Conservation (phyloP, 2,113 vertebrate species). For the Nycticebus coucang region DNA sequence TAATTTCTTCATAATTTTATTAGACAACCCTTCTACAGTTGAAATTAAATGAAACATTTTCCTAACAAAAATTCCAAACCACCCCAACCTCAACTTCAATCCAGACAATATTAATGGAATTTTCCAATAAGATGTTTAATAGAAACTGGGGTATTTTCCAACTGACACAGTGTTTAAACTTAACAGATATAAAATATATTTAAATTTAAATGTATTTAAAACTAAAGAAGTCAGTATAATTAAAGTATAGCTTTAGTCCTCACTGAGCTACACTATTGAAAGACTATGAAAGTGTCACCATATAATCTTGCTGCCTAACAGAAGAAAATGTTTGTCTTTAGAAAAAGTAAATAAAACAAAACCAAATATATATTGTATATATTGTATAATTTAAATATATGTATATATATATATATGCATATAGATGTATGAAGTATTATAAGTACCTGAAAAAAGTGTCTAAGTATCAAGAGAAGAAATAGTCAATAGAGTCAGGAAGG, state of each 20-base stretch:
- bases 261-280: neutral
- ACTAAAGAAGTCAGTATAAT: neutral
- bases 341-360: neutral
- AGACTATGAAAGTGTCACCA: neutral
- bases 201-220: neutral
- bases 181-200: neutral
- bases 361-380: neutral
- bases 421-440: neutral
- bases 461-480: neutral
- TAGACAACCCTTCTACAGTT: neutral
- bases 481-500: neutral
- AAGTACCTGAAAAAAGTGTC: neutral
- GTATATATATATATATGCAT: no score
- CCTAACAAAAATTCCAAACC: neutral
- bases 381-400: neutral
- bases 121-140: neutral
- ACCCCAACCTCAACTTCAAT: neutral
- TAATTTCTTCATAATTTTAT: neutral
- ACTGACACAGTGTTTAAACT: neutral
- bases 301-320: neutral
- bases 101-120: neutral
- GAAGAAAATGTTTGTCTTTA: neutral
- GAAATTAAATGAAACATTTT: neutral
- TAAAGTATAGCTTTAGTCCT: neutral
- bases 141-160: neutral